Base-by-base conservation (phyloP, 1,140 invertebrate species). In the Listronotus oregonensis region DNA sequence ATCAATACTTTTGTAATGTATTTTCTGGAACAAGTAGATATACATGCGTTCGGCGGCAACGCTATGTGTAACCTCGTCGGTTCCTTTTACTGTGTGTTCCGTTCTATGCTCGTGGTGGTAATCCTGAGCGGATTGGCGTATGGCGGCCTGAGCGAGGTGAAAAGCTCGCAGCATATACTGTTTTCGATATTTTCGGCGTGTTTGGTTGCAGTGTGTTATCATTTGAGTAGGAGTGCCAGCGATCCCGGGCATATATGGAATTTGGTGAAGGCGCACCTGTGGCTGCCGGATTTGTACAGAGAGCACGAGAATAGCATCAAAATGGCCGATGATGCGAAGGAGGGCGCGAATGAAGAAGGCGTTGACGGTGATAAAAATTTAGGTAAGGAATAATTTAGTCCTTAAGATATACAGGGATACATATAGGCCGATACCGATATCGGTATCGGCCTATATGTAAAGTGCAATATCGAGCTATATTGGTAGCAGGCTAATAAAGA, bases 1-100 rank as follows among this genome's bases (percentile, higher is more conserved):
- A 91, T 99, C 34, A 98, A 97, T 74, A 99, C 97, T 0, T 97
- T 98, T 78, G 78, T 91, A 3, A 95, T 98, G 91, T 97, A 97
- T 79, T 78, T 96, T 85, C n/a, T 97, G 66, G 96, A 99, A 80
- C 96, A 98, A 81, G 83, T 97, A 12, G 97, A 99, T 73, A 98
- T 99, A 82, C 95, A 99, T 80, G 75, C 97, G 0, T 99, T 99
- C 81, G 97, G 97, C 18, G 97, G 97, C 4, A 99, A 95, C 78
- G 96, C 95, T 0, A 93, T 93, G 6, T 94, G 93, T 17, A 94
- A 94, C 80, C 80, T 98, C 0, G 82, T 87, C 6, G 92, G 92
- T 31, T 91, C 94, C 0, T 81, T 95, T 10, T 96, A 96, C 78
- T 93, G 91, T 78, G 80, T 98, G 0, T 80, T 89, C 14, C 85